Evolutionary conservation across 2,797 vertebrate genomes (phyloP).

Genomic region (Chloroceryle amazona): DNA sequence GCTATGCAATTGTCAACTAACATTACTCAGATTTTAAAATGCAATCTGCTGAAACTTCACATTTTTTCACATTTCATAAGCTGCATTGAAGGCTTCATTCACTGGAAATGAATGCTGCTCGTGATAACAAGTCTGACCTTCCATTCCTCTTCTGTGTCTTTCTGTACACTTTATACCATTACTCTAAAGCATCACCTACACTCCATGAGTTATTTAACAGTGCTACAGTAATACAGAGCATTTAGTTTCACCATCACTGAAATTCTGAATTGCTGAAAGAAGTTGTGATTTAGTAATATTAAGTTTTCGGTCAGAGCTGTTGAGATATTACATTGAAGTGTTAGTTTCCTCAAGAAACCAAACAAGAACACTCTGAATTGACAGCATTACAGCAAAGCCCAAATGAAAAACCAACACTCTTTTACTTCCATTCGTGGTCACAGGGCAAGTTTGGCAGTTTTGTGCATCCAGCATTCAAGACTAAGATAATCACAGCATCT

Average conservation of each 20-base stretch:
- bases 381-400: background rate
- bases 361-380: background rate
- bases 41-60: background rate
- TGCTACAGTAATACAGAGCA: background rate
- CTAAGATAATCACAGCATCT: background rate
- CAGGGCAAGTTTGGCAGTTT: background rate
- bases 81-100: background rate
- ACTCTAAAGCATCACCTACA: background rate
- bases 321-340: background rate
- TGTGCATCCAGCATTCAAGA: background rate
- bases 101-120: background rate
- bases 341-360: background rate
- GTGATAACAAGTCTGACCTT: background rate
- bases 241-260: background rate
- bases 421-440: background rate
- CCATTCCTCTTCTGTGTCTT: background rate
- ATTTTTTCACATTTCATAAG: background rate
- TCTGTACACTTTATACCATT: background rate
- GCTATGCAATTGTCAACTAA: background rate
- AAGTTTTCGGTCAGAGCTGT: background rate
- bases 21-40: background rate
- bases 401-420: rapidly evolving
- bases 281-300: background rate
- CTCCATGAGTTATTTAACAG: background rate
- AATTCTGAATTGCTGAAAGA: background rate